These are phyloP conservation scores for Aphelenchoides fujianensis DNA, from an alignment of 1,140 invertebrate genomes.

Conservation along the genomic window DNA sequence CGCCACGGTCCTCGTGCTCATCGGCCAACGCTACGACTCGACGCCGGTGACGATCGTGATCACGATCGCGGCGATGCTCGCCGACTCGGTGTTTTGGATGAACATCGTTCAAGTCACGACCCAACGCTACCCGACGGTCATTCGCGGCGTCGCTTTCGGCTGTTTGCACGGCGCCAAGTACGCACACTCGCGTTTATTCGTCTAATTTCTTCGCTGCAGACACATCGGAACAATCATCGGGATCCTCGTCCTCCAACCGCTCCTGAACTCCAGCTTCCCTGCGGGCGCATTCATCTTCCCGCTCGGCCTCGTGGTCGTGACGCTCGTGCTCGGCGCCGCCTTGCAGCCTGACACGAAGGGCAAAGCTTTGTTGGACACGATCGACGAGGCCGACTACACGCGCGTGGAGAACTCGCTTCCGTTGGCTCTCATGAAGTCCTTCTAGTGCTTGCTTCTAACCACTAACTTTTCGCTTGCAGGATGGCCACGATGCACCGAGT, in stretches of 20 bases:
- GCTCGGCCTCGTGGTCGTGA: conserved; percentile 48
- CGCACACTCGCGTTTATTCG: conserved; percentile 3
- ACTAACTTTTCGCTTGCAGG: conserved; percentile 23
- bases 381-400: conserved; percentile 54
- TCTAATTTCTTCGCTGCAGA: conserved; percentile 37
- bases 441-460: too few relatives aligned
- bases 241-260: conserved; percentile 47
- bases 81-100: conserved; percentile 58
- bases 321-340: conserved; percentile 50
- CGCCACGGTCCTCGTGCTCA: conserved; percentile 38
- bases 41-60: conserved; percentile 38
- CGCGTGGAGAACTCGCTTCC: conserved; percentile 51
- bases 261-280: conserved; percentile 41
- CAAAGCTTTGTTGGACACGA: conserved; percentile 57
- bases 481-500: conserved; percentile 34
- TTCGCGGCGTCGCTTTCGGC: conserved; percentile 56
- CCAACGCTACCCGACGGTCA: conserved; percentile 55
- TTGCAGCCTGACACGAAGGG: conserved; percentile 61
- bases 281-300: conserved; percentile 51
- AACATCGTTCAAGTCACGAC: conserved; percentile 53
- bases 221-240: conserved; percentile 54
- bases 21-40: conserved; percentile 26
- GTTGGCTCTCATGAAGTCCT: conserved; percentile 42
- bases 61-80: conserved; percentile 54
- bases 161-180: conserved; percentile 51